These are phyloP conservation scores for Hyles euphorbiae DNA, from an alignment of 1,140 invertebrate species.

Conservation along the genomic window DNA sequence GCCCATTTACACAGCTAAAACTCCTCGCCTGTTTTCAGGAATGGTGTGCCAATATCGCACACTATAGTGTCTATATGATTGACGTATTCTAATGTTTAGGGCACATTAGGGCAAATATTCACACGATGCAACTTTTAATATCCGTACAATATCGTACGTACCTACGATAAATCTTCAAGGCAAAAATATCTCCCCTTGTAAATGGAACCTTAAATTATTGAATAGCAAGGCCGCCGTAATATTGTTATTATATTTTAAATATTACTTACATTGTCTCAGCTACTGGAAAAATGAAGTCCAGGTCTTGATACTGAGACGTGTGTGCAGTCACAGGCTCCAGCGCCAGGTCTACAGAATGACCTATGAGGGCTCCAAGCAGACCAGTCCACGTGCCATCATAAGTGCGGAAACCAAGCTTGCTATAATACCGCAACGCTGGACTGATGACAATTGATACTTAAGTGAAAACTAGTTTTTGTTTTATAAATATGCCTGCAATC, in stretches of 20 bases:
- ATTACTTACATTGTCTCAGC: slow-evolving; percentile 75
- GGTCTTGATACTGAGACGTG: slow-evolving; percentile 70
- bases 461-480: neutral
- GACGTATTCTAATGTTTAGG: no score
- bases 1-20: no score
- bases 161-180: no score
- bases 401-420: slow-evolving; percentile 75
- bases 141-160: no score
- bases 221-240: no score
- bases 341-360: slow-evolving; percentile 76
- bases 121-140: no score
- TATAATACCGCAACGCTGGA: slow-evolving; percentile 62
- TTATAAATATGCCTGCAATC: neutral
- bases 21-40: no score
- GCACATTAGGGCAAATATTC: no score
- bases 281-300: slow-evolving; percentile 78
- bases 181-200: no score
- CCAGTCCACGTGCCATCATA: slow-evolving; percentile 78
- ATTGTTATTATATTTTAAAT: neutral
- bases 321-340: slow-evolving; percentile 77
- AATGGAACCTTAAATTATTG: no score
- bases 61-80: no score
- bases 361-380: slow-evolving; percentile 76
- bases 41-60: no score
- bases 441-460: slow-evolving; percentile 42